A percentile compares a stretch with the other conserved stretches of the same genome.
These are phyloP conservation scores for Amiota minor DNA, from an alignment of 2,888 invertebrate genomes.

Conservation along the genomic window DNA sequence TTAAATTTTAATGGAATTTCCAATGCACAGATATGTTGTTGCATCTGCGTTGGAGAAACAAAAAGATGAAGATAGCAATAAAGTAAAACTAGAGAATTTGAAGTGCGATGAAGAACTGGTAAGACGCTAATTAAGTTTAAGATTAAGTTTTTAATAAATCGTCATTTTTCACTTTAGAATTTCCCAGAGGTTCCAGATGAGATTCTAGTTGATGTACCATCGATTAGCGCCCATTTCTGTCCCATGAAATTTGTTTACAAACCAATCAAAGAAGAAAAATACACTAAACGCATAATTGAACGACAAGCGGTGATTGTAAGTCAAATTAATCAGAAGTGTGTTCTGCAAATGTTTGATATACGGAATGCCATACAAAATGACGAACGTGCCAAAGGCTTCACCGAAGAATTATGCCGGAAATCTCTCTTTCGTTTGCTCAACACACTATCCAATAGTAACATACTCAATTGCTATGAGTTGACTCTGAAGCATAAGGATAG, in stretches of 20 bases:
- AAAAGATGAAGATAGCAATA: slow-evolving; percentile 38
- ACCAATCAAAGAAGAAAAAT: slow-evolving; percentile 33
- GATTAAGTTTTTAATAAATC: slow-evolving; percentile 5
- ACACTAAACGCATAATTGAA: slow-evolving; percentile 65
- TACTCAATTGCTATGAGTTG: slow-evolving; percentile 65
- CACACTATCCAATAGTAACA: slow-evolving; percentile 73
- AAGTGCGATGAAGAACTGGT: slow-evolving; percentile 65
- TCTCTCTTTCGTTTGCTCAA: slow-evolving; percentile 78
- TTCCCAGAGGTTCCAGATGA: slow-evolving; percentile 48
- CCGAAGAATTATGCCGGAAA: slow-evolving; percentile 77
- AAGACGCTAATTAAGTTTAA: neutral
- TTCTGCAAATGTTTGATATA: slow-evolving; percentile 76
- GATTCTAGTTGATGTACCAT: slow-evolving; percentile 53
- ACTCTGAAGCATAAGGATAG: slow-evolving; percentile 55
- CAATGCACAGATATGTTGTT: slow-evolving; percentile 14
- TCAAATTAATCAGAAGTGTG: slow-evolving; percentile 76
- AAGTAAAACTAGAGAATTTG: slow-evolving; percentile 49
- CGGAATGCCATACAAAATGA: slow-evolving; percentile 75
- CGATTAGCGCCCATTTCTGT: slow-evolving; percentile 52
- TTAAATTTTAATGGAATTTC: neutral
- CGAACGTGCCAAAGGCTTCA: slow-evolving; percentile 75
- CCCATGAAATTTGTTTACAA: slow-evolving; percentile 39
- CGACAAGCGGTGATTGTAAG: slow-evolving; percentile 80
- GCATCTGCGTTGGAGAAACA: neutral
- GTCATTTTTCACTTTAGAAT: slow-evolving; percentile 42